phyloP scores from a whole-genome alignment of 2,797 vertebrate genomes.

The Scolopax bukidnonensis region DNA sequence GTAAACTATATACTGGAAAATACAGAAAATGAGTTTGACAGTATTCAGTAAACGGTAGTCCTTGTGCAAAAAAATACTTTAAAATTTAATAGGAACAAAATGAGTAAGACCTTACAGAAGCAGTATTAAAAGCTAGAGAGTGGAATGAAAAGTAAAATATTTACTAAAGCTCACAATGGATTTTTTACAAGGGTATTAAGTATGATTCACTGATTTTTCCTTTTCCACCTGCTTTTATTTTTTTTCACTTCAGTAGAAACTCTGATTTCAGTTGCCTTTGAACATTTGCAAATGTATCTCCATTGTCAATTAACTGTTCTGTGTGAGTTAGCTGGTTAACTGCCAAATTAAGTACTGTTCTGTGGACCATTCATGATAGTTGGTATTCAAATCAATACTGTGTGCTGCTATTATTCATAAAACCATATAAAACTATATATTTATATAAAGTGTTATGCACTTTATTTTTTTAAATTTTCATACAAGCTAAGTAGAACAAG shows the following conservation, averaged over 20 bases:
- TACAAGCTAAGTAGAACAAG: not conserved
- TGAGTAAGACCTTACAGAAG: not conserved
- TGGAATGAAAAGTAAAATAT: not conserved
- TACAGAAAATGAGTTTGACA: not conserved
- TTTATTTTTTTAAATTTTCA: not conserved
- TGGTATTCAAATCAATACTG: not conserved
- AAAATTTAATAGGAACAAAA: not conserved
- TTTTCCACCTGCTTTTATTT: not conserved
- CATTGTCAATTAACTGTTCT: not conserved
- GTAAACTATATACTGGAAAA: not conserved
- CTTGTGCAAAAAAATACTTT: not conserved
- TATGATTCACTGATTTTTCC: not conserved
- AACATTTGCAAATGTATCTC: not conserved
- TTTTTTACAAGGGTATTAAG: not conserved
- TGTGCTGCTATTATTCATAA: not conserved
- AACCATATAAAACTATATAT: not conserved
- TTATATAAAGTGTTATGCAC: not conserved
- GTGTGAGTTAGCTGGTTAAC: not conserved
- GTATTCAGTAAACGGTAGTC: not conserved
- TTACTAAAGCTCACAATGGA: not conserved
- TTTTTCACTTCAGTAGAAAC: not conserved
- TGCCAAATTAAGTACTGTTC: not conserved
- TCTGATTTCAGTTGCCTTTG: not conserved
- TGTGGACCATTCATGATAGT: not conserved
- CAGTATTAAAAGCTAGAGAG: not conserved